Evolutionary conservation across 2,797 vertebrate species (phyloP).

Genomic region (Miichthys miiuy): DNA sequence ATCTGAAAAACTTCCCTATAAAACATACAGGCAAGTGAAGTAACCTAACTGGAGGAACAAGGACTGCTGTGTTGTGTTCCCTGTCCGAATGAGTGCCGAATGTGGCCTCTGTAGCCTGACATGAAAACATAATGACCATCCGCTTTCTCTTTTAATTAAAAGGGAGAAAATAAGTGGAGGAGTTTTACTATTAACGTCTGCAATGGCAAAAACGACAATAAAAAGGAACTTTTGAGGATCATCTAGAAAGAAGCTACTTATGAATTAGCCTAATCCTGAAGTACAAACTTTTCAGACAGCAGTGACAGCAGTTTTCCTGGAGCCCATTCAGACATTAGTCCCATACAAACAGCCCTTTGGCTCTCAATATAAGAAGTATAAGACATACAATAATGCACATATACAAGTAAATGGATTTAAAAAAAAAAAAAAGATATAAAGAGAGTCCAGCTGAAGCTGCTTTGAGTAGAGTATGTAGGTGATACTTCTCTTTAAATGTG

Average conservation of each 20-base stretch:
- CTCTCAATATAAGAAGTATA: neutral
- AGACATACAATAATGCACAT: neutral
- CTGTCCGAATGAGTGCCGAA: slow-evolving; percentile 37
- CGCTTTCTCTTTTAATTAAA: slow-evolving; percentile 69
- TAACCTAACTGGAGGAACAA: slow-evolving; percentile 57
- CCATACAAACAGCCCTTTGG: neutral
- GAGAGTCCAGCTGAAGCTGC: neutral
- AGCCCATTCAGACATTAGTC: neutral
- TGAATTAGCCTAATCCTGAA: slow-evolving; percentile 11
- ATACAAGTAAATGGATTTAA: neutral
- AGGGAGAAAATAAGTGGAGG: slow-evolving; percentile 41
- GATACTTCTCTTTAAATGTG: neutral
- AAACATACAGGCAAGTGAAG: slow-evolving; percentile 69
- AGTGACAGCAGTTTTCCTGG: neutral
- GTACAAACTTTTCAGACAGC: neutral
- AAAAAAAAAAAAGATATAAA: neutral
- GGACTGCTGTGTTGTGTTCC: slow-evolving; percentile 68
- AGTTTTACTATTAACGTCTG: slow-evolving; percentile 72
- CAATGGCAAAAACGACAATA: slow-evolving; percentile 43
- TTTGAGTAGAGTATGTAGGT: neutral
- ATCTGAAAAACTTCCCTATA: slow-evolving; percentile 75
- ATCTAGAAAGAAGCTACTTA: slow-evolving; percentile 12
- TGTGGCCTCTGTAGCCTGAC: slow-evolving; percentile 59
- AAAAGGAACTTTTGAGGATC: slow-evolving; percentile 22
- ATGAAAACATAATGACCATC: slow-evolving; percentile 79